Evolutionary conservation across 2,888 invertebrate species (phyloP).

Genomic region (Nemotelus pantherinus): DNA sequence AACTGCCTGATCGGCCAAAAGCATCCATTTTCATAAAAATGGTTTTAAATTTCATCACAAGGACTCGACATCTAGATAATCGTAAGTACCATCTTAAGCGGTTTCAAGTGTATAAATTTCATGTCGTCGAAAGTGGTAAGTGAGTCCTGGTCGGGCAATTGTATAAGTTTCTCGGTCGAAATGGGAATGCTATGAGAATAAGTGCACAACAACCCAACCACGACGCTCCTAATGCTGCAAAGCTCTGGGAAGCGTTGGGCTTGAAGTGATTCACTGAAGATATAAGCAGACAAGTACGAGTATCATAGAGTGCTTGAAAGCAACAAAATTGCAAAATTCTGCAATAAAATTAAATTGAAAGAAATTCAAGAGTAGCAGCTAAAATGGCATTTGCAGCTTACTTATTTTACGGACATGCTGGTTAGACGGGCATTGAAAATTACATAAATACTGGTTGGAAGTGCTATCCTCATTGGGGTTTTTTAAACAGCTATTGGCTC

Average conservation of each 20-base stretch:
- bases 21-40: neutral
- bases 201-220: neutral
- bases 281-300: no score
- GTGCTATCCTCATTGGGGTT: no score
- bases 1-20: no score
- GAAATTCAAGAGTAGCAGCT: neutral
- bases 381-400: neutral
- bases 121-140: neutral
- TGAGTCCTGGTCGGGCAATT: neutral
- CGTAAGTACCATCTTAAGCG: neutral
- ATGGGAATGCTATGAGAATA: neutral
- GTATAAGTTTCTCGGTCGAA: neutral
- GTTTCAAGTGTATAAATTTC: constrained; percentile 7
- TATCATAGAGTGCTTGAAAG: neutral
- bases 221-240: no score
- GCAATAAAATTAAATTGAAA: neutral
- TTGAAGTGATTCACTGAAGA: no score
- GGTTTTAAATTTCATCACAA: neutral
- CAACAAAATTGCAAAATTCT: constrained; percentile 10
- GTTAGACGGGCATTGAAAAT: no score
- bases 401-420: no score
- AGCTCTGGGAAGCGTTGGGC: no score
- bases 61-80: neutral
- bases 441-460: no score
- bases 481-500: no score